Conservation (phyloP, 2,888 invertebrate genomes). For the Onchidella celtica region DNA sequence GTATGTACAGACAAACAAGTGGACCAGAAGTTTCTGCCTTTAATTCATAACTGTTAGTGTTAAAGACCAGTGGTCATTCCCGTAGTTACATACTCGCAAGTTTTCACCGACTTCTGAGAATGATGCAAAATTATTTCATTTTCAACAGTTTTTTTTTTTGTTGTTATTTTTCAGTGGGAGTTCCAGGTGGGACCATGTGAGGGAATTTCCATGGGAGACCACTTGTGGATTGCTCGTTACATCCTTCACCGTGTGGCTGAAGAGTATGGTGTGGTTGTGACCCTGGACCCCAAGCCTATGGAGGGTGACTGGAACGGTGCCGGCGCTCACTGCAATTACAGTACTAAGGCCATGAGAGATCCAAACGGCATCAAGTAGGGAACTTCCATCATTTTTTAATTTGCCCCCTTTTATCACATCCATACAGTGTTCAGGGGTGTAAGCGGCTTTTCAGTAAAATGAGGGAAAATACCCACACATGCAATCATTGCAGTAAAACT, state of each 20-base stretch:
- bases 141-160: not conserved
- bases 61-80: no score
- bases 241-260: constrained; percentile 82
- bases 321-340: constrained; percentile 98
- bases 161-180: constrained; percentile 70
- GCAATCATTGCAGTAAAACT: no score
- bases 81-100: no score
- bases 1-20: no score
- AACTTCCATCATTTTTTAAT: no score
- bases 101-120: no score
- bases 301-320: constrained; percentile 82
- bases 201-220: constrained; percentile 86
- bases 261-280: constrained; percentile 81
- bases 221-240: constrained; percentile 82
- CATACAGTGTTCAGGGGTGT: no score
- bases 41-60: no score
- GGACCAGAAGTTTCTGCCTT: no score
- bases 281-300: constrained; percentile 82
- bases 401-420: no score
- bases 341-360: constrained; percentile 94
- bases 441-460: no score
- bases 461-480: no score
- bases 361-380: constrained; percentile 76
- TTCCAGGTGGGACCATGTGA: constrained; percentile 94
- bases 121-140: not conserved